Conservation (phyloP, 2,888 invertebrate genomes). For the Podabrus alpinus region DNA sequence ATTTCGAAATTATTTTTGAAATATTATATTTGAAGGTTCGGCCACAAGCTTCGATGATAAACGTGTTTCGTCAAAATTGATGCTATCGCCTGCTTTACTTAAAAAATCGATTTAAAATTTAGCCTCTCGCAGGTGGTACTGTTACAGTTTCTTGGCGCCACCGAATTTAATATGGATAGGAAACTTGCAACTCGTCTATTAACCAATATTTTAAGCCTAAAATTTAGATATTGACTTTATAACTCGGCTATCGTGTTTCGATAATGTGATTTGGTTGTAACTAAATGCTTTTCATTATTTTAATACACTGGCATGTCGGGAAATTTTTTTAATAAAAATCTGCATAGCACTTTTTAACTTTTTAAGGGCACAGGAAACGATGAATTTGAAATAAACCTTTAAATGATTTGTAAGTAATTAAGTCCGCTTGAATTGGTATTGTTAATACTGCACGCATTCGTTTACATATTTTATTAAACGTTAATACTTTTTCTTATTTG, state of each 20-base stretch:
- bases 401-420: not conserved
- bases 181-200: slow-evolving; percentile 45
- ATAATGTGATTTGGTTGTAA: slow-evolving; percentile 37
- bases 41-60: not conserved
- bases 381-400: not conserved
- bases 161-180: slow-evolving; percentile 36
- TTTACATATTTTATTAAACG: not conserved
- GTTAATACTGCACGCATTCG: not conserved
- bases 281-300: slow-evolving; percentile 22
- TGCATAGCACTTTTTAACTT: not conserved
- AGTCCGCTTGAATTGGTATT: not conserved
- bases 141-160: slow-evolving; percentile 20
- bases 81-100: not conserved
- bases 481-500: not conserved
- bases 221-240: slow-evolving; percentile 37
- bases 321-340: not conserved
- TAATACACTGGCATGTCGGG: not conserved
- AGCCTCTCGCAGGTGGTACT: not conserved
- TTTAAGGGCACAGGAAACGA: not conserved
- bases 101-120: not conserved
- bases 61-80: not conserved
- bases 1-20: too few relatives aligned
- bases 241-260: slow-evolving; percentile 38
- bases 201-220: slow-evolving; percentile 41
- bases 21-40: not conserved